Base-by-base conservation (phyloP, 2,797 vertebrate genomes). In the Danio aesculapii region DNA sequence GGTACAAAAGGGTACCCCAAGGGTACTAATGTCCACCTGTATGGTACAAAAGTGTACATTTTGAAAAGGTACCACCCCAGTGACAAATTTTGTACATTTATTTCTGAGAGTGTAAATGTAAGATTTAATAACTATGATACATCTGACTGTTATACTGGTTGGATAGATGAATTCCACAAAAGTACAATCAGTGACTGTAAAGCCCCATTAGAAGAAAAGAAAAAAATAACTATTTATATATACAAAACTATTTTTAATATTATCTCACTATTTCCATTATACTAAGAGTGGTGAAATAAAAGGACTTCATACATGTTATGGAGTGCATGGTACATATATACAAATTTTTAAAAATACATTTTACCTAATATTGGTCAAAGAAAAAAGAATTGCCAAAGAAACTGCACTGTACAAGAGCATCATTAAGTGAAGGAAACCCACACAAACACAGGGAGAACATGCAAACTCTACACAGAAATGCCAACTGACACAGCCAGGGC, bases 41-140 rank as follows among this genome's bases (percentile, higher is more conserved):
- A 30, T 3, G 3, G 30, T 30, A 30, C 30, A 30, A 30, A 30
- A 30, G 30, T 30, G 30, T 30, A 30, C 30, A 30, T 30, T 30
- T 30, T 30, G 30, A 30, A 30, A 30, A 30, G 30, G 30, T 30
- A 3, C 30, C 1, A 30, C 30, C 30, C 30, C 30, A 30, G 1
- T 30, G 30, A 30, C 30, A 30, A 3, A 30, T 30, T 30, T 1
- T 30, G 3, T 30, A 30, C 30, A 1, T 30, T 3, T 30, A 1
- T 30, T 30, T 30, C 30, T 30, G 30, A 30, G 30, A 30, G 30
- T 30, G 30, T 30, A 30, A 46, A 30, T 30, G 13, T 8, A 43
- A 75, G 39, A 71, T 74, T 43, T 66, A 84, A 70, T 76, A 67
- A 61, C 79, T 17, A 71, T 71, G 66, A 72, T 84, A 59, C 66